A percentile compares a stretch with the other conserved stretches of the same genome.
Conservation (phyloP, 2,888 invertebrate genomes). For the Drosophila anceps region DNA sequence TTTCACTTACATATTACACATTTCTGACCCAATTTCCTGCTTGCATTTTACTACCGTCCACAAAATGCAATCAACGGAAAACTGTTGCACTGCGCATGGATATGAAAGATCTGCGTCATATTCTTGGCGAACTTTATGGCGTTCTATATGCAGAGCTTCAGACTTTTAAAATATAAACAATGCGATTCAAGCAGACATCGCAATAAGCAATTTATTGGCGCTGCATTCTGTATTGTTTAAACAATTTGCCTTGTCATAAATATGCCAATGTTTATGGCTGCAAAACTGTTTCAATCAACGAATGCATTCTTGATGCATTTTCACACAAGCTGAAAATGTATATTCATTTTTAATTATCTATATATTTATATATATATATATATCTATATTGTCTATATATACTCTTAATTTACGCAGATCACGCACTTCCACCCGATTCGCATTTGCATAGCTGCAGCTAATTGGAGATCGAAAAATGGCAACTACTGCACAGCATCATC, state of each 20-base stretch:
- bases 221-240: constrained; percentile 30
- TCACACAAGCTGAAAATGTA: neutral
- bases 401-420: constrained; percentile 30
- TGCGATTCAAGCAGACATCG: constrained; percentile 19
- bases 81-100: constrained; percentile 15
- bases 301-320: constrained; percentile 23
- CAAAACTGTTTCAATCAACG: constrained; percentile 37
- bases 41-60: constrained; percentile 41
- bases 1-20: constrained; percentile 64
- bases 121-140: constrained; percentile 52
- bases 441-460: constrained; percentile 39
- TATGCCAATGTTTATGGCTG: constrained; percentile 43
- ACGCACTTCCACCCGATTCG: constrained; percentile 38
- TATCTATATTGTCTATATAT: neutral
- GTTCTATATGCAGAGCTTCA: constrained; percentile 36
- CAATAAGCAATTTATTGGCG: constrained; percentile 62
- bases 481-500: constrained; percentile 40
- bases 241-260: constrained; percentile 34
- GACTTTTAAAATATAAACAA: constrained; percentile 35
- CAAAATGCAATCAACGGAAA: constrained; percentile 32
- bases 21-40: constrained; percentile 68
- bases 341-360: constrained; percentile 11
- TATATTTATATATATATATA: neutral
- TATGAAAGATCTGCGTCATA: constrained; percentile 59
- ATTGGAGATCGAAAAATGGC: constrained; percentile 58